phyloP scores from a whole-genome alignment of 2,888 invertebrate genomes.

The Pristionchus fissidentatus region DNA sequence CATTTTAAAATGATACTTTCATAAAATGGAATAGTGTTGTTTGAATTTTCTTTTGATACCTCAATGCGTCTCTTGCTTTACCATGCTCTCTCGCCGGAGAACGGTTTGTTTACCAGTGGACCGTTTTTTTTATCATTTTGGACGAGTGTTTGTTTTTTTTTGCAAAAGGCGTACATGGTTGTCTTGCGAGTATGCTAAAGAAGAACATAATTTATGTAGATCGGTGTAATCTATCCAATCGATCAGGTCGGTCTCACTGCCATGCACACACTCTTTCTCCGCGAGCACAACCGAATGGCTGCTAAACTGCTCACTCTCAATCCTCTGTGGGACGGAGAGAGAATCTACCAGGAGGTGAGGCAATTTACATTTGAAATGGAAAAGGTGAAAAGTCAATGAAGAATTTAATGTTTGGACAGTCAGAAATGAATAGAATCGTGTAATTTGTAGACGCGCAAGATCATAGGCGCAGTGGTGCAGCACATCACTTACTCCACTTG shows the following conservation, averaged over 20 bases:
- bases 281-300: slow-evolving; percentile 95
- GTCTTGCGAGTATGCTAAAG: not conserved
- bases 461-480: slow-evolving; percentile 94
- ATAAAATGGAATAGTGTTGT: no score
- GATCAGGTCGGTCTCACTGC: slow-evolving; percentile 79
- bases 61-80: no score
- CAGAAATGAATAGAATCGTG: not conserved
- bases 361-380: not conserved
- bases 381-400: not conserved
- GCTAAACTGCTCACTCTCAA: slow-evolving; percentile 85
- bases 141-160: not conserved
- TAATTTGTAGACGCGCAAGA: slow-evolving; percentile 78
- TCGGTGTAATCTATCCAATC: not conserved
- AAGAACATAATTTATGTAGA: not conserved
- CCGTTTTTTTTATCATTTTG: not conserved
- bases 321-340: slow-evolving; percentile 94
- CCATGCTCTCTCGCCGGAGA: no score
- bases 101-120: no score
- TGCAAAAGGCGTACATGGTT: not conserved
- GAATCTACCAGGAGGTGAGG: slow-evolving; percentile 84
- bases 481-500: slow-evolving; percentile 93
- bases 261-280: slow-evolving; percentile 83
- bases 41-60: no score
- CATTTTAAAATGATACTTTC: no score
- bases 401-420: not conserved